Base-by-base conservation (phyloP, 1,140 invertebrate species). In the Drosophila kohkoa region DNA sequence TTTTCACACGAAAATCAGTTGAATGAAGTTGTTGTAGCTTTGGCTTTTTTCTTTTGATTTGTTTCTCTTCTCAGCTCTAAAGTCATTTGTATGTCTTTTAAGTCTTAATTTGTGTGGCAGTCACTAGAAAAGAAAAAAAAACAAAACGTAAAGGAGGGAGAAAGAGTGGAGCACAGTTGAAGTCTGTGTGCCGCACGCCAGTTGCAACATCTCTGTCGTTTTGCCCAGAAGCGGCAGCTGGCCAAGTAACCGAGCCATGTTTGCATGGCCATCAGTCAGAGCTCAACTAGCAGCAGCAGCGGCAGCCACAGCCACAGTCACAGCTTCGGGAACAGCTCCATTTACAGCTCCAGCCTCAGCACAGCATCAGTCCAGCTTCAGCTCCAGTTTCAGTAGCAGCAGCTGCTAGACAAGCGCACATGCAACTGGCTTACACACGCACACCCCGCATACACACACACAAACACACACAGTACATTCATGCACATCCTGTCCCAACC, bases 1-100 rank as follows among this genome's bases (percentile, higher is more conserved):
- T 88, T 89, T 88, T 88, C 85, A 88, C 85, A 88, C 85, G 85
- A 89, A 88, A 78, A 72, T 73, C 81, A 81, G 28, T 76, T 77
- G 71, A 89, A 88, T 88, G 66, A 81, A 88, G 85, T 81, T 70
- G 85, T 88, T 70, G 58, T 57, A 28, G 7, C 13, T 25, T 25
- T 38, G 48, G 25, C 6, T 16, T 65, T 32, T 64, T 35, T 46
- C 43, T 43, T 25, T 73, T 25, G 25, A 64, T 55, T 55, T 49
- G 45, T 66, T 64, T 59, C 65, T 79, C 57, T 59, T 54, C 20
- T 48, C 11, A 38, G 41, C 51, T 16, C 25, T 67, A 62, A 76
- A 76, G 68, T 72, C 69, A 76, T 76, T 71, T 76, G 68, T 41
- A 45, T 57, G 52, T 75, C 72, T 75, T 45, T 73, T 67, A 70